Percentiles rank a stretch among this genome's conserved stretches.
phyloP scores from a whole-genome alignment of 92 coral and sea anemone genomes.

The Epizoanthus ramosus region DNA sequence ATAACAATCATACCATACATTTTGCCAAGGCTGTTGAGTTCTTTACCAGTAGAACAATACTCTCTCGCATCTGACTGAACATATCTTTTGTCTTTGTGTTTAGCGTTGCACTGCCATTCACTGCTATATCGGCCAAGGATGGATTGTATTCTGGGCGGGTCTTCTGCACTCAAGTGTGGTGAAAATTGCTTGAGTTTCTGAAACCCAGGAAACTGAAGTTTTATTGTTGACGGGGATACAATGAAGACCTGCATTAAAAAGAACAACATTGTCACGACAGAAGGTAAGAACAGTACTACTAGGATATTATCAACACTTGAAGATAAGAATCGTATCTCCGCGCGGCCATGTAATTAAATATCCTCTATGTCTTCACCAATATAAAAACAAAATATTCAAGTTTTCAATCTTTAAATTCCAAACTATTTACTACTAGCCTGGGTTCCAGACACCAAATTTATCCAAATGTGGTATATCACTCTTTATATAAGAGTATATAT shows the following conservation, averaged over 20 bases:
- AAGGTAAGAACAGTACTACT: too few species aligned
- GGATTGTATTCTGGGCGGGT: constrained; percentile 6
- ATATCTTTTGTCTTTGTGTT: neutral
- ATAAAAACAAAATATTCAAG: too few species aligned
- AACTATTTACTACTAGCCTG: too few species aligned
- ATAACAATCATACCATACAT: neutral
- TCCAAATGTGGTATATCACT: too few species aligned
- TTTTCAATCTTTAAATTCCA: too few species aligned
- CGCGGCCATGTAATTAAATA: too few species aligned
- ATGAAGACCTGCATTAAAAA: neutral
- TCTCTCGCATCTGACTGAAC: neutral
- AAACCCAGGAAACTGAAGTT: constrained; percentile 3
- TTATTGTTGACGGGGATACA: constrained; percentile 19
- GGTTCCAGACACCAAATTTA: too few species aligned
- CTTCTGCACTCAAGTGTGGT: constrained; percentile 37
- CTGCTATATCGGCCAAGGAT: neutral
- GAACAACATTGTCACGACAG: too few species aligned
- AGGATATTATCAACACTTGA: too few species aligned
- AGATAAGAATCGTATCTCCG: too few species aligned
- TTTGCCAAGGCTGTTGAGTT: neutral
- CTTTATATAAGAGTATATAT: too few species aligned
- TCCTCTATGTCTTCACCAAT: too few species aligned
- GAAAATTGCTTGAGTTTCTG: constrained; percentile 12
- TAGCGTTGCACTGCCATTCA: neutral
- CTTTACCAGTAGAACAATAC: constrained; percentile 11